These are phyloP conservation scores for Diachasmimorpha longicaudata DNA, from an alignment of 1,140 invertebrate species.

Conservation along the genomic window DNA sequence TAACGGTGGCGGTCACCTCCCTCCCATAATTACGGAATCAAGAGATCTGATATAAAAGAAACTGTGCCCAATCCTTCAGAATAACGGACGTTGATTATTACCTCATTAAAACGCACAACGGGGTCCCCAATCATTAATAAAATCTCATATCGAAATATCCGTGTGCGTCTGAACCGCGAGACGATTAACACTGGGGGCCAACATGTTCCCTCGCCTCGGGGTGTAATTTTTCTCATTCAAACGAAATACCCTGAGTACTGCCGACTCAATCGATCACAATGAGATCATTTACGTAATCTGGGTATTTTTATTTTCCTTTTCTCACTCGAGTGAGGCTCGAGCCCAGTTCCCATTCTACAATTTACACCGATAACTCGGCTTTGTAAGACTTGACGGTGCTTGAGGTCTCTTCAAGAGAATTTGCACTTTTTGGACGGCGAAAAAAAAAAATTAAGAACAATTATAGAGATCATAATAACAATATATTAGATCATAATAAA, in stretches of 20 bases:
- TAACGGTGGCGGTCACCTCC: neutral
- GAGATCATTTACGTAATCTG: conserved; percentile 3
- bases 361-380: no score
- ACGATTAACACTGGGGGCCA: neutral
- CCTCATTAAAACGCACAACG: neutral
- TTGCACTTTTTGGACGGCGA: no score
- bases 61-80: neutral
- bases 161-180: neutral
- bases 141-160: neutral
- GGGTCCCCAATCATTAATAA: neutral
- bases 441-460: no score
- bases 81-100: neutral
- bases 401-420: no score
- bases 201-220: neutral
- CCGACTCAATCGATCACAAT: conserved; percentile 4
- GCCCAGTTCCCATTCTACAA: neutral
- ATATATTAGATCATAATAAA: no score
- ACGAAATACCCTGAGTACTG: neutral
- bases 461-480: no score
- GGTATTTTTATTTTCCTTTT: neutral
- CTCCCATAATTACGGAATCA: neutral
- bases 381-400: no score
- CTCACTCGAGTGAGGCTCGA: neutral
- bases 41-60: neutral
- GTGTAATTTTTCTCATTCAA: neutral